phyloP scores from a whole-genome alignment of 2,113 vertebrate genomes.

The Phrynocephalus versicolor region DNA sequence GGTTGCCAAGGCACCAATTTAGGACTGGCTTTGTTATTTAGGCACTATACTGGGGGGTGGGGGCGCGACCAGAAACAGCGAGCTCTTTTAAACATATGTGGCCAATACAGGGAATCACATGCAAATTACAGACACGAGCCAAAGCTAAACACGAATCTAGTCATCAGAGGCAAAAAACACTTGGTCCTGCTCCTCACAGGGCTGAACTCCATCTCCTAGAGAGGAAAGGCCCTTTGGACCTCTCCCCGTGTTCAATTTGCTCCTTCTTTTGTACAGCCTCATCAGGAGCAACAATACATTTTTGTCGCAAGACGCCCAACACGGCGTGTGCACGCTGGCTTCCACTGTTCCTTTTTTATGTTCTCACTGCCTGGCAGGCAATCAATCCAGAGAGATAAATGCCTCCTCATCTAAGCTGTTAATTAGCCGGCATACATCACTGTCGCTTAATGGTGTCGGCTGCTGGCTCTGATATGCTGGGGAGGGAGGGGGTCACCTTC shows the following conservation, averaged over 20 bases:
- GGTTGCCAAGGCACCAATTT: no score
- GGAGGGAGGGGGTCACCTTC: constrained; percentile 24
- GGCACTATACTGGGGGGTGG: not conserved
- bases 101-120: not conserved
- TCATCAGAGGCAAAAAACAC: not conserved
- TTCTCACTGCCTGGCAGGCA: constrained; percentile 10
- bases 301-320: not conserved
- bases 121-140: not conserved
- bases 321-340: not conserved
- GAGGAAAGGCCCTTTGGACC: not conserved
- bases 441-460: not conserved
- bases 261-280: not conserved
- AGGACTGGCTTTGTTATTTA: not conserved
- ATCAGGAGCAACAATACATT: not conserved
- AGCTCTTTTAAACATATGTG: not conserved
- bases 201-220: not conserved
- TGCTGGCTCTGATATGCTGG: not conserved
- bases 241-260: constrained; percentile 2
- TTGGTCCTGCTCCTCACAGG: not conserved
- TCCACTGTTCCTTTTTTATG: constrained; percentile 12
- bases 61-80: not conserved
- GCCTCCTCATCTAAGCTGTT: not conserved
- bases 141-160: not conserved
- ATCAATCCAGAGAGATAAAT: constrained; percentile 15
- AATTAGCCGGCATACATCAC: constrained; percentile 19